phyloP scores from a whole-genome alignment of 2,888 invertebrate species.

The Eremobia ochroleuca region DNA sequence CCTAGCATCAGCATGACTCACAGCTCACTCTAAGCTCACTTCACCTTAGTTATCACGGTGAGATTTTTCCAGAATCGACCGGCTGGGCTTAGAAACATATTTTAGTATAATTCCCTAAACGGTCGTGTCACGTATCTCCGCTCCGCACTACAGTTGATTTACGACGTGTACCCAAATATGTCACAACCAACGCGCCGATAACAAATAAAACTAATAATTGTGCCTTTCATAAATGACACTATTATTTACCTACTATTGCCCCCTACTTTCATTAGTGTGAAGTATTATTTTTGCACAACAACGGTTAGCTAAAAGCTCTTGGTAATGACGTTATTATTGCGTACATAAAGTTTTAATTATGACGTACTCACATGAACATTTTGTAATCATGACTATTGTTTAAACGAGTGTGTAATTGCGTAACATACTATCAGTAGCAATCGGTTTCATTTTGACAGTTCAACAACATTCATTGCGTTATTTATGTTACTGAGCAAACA shows the following conservation, averaged over 20 bases:
- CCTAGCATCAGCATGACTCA: no score
- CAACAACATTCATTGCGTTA: no score
- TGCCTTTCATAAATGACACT: slow-evolving; percentile 2
- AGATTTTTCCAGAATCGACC: no score
- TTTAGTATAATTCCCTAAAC: background rate
- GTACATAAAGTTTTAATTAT: background rate
- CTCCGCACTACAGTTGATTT: slow-evolving; percentile 6
- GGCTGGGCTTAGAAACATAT: no score
- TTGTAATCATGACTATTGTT: background rate
- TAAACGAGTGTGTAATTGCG: no score
- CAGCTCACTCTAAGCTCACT: no score
- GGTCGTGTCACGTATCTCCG: background rate
- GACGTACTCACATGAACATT: background rate
- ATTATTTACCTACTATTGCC: background rate
- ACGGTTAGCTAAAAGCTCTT: background rate
- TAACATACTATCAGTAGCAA: no score
- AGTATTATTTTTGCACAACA: slow-evolving; percentile 8
- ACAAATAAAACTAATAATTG: slow-evolving; percentile 10
- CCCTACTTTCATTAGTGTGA: slow-evolving; percentile 24
- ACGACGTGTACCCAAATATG: background rate
- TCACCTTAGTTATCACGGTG: no score
- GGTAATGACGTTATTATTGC: slow-evolving; percentile 14
- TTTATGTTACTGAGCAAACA: no score
- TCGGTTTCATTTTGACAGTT: no score
- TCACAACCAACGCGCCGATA: background rate